Conservation (phyloP, 2,797 vertebrate species). For the Adelosebastes latens region DNA sequence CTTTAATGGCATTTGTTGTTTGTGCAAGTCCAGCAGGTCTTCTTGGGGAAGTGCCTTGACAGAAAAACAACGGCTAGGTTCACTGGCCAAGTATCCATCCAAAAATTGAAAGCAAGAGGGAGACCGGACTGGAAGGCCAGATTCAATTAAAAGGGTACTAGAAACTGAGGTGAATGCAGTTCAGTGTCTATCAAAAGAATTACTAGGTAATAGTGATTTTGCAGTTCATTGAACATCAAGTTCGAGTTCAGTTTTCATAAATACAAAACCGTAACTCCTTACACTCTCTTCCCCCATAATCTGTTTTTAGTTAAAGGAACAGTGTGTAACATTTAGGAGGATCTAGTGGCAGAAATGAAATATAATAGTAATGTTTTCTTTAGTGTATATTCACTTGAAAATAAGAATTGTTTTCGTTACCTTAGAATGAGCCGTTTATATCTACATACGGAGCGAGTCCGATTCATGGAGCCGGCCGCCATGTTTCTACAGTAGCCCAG, state of each 20-base stretch:
- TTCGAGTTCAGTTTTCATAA: background rate
- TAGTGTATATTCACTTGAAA: too few species aligned
- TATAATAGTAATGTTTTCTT: too few species aligned
- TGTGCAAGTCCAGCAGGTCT: slow-evolving; percentile 58
- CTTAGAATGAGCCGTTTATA: too few species aligned
- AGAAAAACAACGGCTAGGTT: slow-evolving; percentile 14
- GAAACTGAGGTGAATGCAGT: background rate
- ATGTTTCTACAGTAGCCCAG: too few species aligned
- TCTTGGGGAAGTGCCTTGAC: slow-evolving; percentile 12
- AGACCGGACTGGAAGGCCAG: background rate
- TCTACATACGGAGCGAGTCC: too few species aligned
- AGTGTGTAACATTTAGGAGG: too few species aligned
- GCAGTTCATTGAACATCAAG: background rate
- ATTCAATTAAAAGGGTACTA: slow-evolving; percentile 10
- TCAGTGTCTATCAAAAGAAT: background rate
- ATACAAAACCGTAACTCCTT: background rate
- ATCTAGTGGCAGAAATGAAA: too few species aligned
- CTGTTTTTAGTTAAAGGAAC: background rate
- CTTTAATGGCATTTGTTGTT: slow-evolving; percentile 51
- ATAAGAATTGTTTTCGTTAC: too few species aligned
- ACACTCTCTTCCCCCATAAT: background rate
- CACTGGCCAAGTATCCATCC: slow-evolving; percentile 42
- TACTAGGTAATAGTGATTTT: background rate
- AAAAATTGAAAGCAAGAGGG: slow-evolving; percentile 38
- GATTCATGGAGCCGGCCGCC: too few species aligned